Conservation (phyloP, 2,113 vertebrate species). For the Dipodomys stephensi region DNA sequence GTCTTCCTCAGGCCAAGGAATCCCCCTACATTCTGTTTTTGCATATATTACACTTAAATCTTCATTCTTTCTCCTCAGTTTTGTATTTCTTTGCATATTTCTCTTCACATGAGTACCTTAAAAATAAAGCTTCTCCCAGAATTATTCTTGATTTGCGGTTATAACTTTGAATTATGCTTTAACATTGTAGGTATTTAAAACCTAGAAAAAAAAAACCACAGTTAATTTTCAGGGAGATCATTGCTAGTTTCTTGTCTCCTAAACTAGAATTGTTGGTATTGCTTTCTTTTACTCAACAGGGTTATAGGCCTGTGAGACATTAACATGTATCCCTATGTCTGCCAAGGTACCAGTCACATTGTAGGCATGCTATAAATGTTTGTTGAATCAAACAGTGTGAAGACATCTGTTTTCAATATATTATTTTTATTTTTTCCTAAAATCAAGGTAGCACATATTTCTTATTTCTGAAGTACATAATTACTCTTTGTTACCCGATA, state of each 20-base stretch:
- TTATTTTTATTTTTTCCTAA: not conserved
- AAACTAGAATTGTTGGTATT: not conserved
- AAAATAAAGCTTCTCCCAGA: not conserved
- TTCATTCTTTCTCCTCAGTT: not conserved
- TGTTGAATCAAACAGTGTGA: not conserved
- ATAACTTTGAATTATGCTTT: not conserved
- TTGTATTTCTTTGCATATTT: not conserved
- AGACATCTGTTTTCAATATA: not conserved
- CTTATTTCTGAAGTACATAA: not conserved
- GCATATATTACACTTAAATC: not conserved
- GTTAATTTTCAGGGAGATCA: not conserved
- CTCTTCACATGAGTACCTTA: not conserved
- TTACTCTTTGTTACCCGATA: not conserved
- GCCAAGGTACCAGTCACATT: not conserved
- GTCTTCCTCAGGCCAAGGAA: not conserved
- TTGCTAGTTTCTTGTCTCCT: not conserved
- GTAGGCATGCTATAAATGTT: not conserved
- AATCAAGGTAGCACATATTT: not conserved
- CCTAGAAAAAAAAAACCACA: not conserved
- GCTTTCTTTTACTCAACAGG: not conserved
- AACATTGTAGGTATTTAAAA: not conserved
- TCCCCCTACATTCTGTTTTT: not conserved
- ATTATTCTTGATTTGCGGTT: not conserved
- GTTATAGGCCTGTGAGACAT: not conserved
- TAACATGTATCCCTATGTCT: not conserved